Base-by-base conservation (phyloP, 2,888 invertebrate genomes). In the Drosophila imparisetae region DNA sequence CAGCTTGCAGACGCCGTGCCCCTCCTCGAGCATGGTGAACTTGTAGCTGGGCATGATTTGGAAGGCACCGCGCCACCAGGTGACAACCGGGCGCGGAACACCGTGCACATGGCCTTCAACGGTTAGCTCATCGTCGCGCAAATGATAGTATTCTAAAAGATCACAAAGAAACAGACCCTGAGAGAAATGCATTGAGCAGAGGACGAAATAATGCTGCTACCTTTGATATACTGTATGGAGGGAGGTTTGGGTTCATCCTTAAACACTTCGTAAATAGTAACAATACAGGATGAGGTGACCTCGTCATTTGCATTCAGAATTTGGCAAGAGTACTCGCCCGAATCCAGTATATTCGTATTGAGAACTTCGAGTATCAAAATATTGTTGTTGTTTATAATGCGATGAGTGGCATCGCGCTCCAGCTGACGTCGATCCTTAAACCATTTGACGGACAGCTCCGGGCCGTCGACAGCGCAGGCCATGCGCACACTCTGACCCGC, bases 401-500 rank as follows among this genome's bases (percentile, higher is more conserved):
- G 91, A 77, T 93, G 93, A 18, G 91, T 93, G 5, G 89, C 92
- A 66, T 92, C 92, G 40, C 93, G 91, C 55, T 93, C 92, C 15
- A 95, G 75, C 48, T 93, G 93, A 52, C 92, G 91, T 1, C 95
- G 95, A 90, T 97, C 96, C 91, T 95, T 96, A 68, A 95, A 95
- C 97, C 97, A 97, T 74, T 95, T 94, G 2, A 96, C 94, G 5
- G 94, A 94, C 8, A 96, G 95, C 66, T 96, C 96, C 0, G 95
- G 95, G 0, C 96, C 96, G 54, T 96, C 94, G 7, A 97, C 95
- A 64, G 96, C 96, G 90, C 97, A 97, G 0, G 96, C 96, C 58
- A 98, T 92, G 91, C 96, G 96, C 4, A 97, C 95, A 79, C 95
- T 94, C 13, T 96, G 95, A 0, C 96, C 96, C 89, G 95, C 95